Percentiles rank a stretch among this genome's conserved stretches.
Evolutionary conservation across 2,113 vertebrate species (phyloP).

Genomic region (Tyto alba): DNA sequence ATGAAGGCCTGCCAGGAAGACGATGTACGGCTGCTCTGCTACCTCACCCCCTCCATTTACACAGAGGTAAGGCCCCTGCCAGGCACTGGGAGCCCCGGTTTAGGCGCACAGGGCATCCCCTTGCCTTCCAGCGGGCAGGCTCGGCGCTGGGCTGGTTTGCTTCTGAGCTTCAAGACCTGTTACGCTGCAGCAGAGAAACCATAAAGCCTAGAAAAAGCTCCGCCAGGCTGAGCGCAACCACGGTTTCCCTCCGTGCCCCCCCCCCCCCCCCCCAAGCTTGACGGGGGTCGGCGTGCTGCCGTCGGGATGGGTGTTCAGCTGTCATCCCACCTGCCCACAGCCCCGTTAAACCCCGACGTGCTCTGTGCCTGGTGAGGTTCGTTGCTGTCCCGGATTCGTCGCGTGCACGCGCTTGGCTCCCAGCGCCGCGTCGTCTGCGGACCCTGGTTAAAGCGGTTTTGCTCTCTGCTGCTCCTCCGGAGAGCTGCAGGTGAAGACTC

Average conservation of each 20-base stretch:
- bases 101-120: rapidly evolving
- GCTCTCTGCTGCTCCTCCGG: neutral
- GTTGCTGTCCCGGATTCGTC: rapidly evolving
- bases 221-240: neutral
- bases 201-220: neutral
- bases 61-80: constrained; percentile 63
- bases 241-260: neutral
- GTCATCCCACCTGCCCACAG: rapidly evolving
- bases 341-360: neutral
- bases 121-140: neutral
- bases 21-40: constrained; percentile 90
- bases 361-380: rapidly evolving
- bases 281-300: neutral
- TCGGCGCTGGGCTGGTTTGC: neutral
- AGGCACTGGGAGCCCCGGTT: neutral
- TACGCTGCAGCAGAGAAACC: neutral
- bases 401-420: neutral
- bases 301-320: neutral
- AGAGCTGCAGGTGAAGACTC: neutral
- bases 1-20: constrained; percentile 99
- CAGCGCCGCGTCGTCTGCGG: rapidly evolving
- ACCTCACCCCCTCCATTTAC: constrained; percentile 94
- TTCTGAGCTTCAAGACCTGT: neutral
- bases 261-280: neutral
- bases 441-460: neutral